Conservation (phyloP, 2,797 vertebrate genomes). For the Sebastes reedi region DNA sequence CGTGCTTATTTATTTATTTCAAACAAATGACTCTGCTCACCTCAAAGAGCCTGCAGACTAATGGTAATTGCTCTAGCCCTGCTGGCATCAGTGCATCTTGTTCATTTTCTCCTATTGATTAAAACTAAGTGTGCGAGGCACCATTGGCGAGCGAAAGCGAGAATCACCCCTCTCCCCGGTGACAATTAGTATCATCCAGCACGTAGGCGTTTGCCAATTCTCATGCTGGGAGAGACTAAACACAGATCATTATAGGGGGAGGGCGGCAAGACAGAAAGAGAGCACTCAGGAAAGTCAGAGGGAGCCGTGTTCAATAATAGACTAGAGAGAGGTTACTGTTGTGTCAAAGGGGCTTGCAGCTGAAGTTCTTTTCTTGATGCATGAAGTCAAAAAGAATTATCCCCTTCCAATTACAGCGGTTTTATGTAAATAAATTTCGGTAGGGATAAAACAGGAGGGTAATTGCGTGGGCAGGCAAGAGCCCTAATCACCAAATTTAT, state of each 20-base stretch:
- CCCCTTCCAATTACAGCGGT: not conserved
- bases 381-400: constrained; percentile 10
- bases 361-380: constrained; percentile 4
- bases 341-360: constrained; percentile 12
- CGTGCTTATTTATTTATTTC: constrained; percentile 64
- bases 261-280: constrained; percentile 23
- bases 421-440: not conserved
- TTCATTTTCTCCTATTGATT: constrained; percentile 79
- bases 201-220: constrained; percentile 66
- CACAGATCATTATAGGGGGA: constrained; percentile 68
- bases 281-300: constrained; percentile 40
- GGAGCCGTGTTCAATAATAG: constrained; percentile 49
- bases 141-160: constrained; percentile 56
- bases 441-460: not conserved
- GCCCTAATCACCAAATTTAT: constrained; percentile 13
- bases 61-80: constrained; percentile 75
- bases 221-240: constrained; percentile 77
- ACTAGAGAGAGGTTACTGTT: constrained; percentile 21
- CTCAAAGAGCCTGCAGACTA: constrained; percentile 68
- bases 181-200: constrained; percentile 75
- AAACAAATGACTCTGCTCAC: constrained; percentile 63
- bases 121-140: constrained; percentile 70
- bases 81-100: constrained; percentile 75
- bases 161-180: constrained; percentile 64
- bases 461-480: not conserved